Base-by-base conservation (phyloP, 2,888 invertebrate genomes). In the Phortica magna region DNA sequence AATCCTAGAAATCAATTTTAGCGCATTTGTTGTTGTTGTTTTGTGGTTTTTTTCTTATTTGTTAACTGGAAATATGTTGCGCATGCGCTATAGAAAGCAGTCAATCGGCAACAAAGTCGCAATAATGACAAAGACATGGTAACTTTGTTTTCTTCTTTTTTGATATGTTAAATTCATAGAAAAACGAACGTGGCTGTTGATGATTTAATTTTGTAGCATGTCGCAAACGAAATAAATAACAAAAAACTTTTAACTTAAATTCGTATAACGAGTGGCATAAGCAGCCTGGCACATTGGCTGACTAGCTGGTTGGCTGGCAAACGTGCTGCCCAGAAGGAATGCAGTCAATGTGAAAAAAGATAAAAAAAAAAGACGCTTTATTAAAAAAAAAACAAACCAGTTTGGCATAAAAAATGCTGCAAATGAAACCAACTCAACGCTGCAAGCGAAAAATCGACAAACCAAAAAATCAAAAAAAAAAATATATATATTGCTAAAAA, bases 271-370 rank as follows among this genome's bases (percentile, higher is more conserved):
- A 31, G 31, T 31, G 31, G 3, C 31, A 31, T 31, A 31, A 31
- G 19, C 14, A 73, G 17, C 42, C 76, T 31, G 42, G 53, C 79
- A n/a, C n/a, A n/a, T n/a, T 73, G 70, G 74, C 78, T 76, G 76
- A n/a, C n/a, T n/a, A n/a, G 48, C 74, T 79, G 83, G 31, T 4
- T 79, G 83, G 79, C 87, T 77, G 80, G 83, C 84, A 59, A 87
- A 84, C 85, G 82, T 87, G 83, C 67, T 73, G 84, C 88, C 86
- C 81, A 82, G 85, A 88, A 86, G 68, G 87, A 86, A 86, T 87
- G 87, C 86, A 85, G 87, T 84, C 82, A 79, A 80, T 84, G 48
- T 14, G 85, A 74, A 65, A 53, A 17, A 68, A 74, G 14, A 19
- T 0, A 65, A 61, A 74, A 73, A 74, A 73, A 74, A 74, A 61